phyloP scores from a whole-genome alignment of 2,797 vertebrate species.

The Cossypha caffra region DNA sequence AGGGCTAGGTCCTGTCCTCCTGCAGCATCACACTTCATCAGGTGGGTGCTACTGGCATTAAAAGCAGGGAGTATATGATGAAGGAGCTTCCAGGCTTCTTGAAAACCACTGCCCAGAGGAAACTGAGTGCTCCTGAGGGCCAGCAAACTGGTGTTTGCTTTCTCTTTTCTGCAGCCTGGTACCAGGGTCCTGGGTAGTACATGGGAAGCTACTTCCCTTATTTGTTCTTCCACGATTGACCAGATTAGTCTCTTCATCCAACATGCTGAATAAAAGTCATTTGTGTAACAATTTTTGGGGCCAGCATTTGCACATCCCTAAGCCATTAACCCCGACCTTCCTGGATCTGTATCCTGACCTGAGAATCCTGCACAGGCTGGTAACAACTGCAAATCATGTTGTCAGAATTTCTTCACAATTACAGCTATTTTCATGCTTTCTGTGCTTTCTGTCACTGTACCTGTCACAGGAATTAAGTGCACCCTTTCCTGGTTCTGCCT shows the following conservation, averaged over 20 bases:
- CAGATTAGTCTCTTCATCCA: neutral
- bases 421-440: neutral
- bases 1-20: neutral
- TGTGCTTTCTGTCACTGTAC: neutral
- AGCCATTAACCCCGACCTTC: neutral
- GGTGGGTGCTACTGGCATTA: neutral
- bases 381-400: neutral
- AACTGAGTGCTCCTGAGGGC: neutral
- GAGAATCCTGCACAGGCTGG: neutral
- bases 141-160: neutral
- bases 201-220: neutral
- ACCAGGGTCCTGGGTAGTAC: neutral
- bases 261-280: neutral
- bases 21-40: neutral
- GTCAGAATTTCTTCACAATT: neutral
- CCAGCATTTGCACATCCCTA: neutral
- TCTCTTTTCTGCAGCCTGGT: neutral
- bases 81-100: neutral
- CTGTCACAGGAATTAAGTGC: neutral
- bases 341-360: neutral
- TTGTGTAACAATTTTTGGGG: neutral
- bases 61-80: neutral
- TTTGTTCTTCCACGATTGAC: neutral
- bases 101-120: neutral
- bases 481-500: neutral